Conservation (phyloP, 2,113 vertebrate genomes). For the Amphilophus citrinellus region DNA sequence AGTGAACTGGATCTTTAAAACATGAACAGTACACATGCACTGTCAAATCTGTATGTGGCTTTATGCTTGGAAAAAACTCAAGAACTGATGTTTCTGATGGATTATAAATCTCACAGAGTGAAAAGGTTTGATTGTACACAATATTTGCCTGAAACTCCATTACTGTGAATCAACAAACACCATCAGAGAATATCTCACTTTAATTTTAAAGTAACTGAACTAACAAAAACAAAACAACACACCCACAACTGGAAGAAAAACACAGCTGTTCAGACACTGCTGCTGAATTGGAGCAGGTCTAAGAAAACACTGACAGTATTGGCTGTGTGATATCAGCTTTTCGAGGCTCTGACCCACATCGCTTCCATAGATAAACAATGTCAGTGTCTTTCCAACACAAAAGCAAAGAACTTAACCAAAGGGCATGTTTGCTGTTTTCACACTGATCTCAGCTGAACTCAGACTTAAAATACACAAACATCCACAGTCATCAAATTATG, state of each 20-base stretch:
- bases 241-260: too few species aligned
- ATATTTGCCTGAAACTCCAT: not conserved
- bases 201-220: not conserved
- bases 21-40: slow-evolving; percentile 5
- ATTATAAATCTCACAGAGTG: too few species aligned
- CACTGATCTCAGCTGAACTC: not conserved
- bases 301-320: slow-evolving; percentile 66
- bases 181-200: not conserved
- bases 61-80: slow-evolving; percentile 34
- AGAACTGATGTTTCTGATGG: slow-evolving; percentile 40
- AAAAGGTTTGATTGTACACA: not conserved
- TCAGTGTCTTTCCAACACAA: slow-evolving; percentile 19
- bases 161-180: not conserved
- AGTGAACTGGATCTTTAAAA: not conserved
- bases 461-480: too few species aligned
- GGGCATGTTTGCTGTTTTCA: not conserved
- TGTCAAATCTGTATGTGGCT: not conserved
- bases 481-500: too few species aligned
- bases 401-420: not conserved
- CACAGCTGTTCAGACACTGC: too few species aligned
- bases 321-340: slow-evolving; percentile 42
- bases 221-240: too few species aligned
- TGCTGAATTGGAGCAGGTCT: slow-evolving; percentile 48
- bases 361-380: slow-evolving; percentile 79
- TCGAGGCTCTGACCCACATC: slow-evolving; percentile 35